A percentile compares a stretch with the other conserved stretches of the same genome.
phyloP scores from a whole-genome alignment of 2,888 invertebrate species.

The Himalopsyche kuldschensis region DNA sequence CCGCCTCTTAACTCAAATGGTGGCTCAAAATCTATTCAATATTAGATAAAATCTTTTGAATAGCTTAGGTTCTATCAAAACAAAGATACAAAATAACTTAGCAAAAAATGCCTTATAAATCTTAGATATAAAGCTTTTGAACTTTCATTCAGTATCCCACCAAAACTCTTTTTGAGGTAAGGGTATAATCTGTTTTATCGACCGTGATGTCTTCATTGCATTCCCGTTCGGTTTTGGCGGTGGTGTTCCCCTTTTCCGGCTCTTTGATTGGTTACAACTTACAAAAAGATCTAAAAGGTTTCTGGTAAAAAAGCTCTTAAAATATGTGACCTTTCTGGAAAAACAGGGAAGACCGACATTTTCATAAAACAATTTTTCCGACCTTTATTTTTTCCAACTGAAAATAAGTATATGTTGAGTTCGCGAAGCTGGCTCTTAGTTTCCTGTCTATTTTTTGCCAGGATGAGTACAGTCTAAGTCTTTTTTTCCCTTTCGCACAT shows the following conservation, averaged over 20 bases:
- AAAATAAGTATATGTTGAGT: no score
- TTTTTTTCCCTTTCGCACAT: no score
- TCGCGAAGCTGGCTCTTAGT: no score
- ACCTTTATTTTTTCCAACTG: no score
- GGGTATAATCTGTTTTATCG: neutral
- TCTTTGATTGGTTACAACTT: neutral
- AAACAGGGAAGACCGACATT: neutral
- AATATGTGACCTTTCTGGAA: neutral
- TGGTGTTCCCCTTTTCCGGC: neutral
- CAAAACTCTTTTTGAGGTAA: neutral
- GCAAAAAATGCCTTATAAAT: no score
- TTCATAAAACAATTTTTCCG: neutral
- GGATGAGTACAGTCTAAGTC: no score
- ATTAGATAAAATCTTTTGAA: no score
- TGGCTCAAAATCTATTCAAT: no score
- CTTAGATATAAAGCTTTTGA: neutral
- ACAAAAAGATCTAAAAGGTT: neutral
- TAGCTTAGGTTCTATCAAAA: no score
- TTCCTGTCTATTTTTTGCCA: no score
- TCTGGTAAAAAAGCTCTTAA: neutral
- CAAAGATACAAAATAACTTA: no score
- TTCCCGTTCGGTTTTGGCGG: neutral
- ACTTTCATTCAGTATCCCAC: neutral
- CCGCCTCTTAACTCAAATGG: no score
- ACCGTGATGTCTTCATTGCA: neutral